Conservation (phyloP, 2,113 vertebrate species). For the Phodopus roborovskii region DNA sequence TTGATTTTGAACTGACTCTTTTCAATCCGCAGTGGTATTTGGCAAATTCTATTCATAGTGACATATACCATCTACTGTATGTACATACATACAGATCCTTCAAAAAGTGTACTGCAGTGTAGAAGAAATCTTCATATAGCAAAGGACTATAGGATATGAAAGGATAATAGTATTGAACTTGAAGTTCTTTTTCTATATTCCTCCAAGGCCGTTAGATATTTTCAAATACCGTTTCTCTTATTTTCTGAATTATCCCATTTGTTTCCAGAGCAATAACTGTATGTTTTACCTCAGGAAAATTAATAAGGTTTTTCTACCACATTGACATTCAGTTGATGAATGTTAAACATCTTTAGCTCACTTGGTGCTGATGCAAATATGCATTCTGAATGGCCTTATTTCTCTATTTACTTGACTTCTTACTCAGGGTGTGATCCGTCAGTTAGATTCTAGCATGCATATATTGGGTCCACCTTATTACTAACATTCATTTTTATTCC, state of each 20-base stretch:
- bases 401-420: not conserved
- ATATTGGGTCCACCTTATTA: no score
- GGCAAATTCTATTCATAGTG: not conserved
- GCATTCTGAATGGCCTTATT: not conserved
- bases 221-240: not conserved
- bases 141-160: not conserved
- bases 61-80: accelerated
- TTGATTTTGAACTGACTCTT: not conserved
- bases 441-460: not conserved
- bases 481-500: not conserved
- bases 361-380: not conserved
- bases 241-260: not conserved
- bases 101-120: not conserved
- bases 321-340: not conserved
- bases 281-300: not conserved
- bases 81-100: not conserved
- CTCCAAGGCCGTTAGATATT: not conserved
- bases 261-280: not conserved
- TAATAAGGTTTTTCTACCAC: not conserved
- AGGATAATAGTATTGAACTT: not conserved
- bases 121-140: not conserved
- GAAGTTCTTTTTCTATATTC: not conserved
- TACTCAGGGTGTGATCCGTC: not conserved
- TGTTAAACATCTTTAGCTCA: not conserved
- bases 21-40: not conserved